Conservation (phyloP, 2,113 vertebrate species). For the Hippolais icterina region DNA sequence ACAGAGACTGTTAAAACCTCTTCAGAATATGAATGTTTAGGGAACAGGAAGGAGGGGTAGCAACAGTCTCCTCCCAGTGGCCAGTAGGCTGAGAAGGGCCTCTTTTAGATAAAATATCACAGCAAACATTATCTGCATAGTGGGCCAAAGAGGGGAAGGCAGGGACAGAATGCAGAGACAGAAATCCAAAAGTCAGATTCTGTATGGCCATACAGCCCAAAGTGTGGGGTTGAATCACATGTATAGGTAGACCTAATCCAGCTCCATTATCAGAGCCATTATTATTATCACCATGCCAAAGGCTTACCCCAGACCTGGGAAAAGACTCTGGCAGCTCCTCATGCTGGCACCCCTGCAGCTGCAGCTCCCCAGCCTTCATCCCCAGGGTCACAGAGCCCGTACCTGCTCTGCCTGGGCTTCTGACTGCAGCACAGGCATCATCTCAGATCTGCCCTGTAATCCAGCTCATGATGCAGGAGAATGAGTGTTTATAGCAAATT, state of each 20-base stretch:
- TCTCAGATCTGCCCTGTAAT: background rate
- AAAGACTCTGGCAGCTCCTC: background rate
- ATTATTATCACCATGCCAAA: background rate
- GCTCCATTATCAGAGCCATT: background rate
- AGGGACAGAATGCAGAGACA: background rate
- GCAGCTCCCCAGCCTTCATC: background rate
- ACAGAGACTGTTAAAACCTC: background rate
- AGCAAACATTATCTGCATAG: background rate
- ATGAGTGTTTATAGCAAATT: background rate
- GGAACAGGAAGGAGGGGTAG: background rate
- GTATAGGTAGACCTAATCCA: background rate
- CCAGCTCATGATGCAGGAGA: background rate
- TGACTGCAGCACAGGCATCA: background rate
- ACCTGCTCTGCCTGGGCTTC: background rate
- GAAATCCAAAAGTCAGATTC: background rate
- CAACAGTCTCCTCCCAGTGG: background rate
- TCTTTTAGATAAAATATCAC: background rate
- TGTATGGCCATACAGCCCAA: rapidly evolving
- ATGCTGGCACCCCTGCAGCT: background rate
- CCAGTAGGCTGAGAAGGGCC: background rate
- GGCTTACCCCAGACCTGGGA: rapidly evolving
- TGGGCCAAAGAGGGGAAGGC: background rate
- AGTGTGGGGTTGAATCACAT: background rate
- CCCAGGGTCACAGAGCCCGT: background rate
- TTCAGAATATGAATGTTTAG: background rate